Evolutionary conservation across 2,113 vertebrate genomes (phyloP).

Genomic region (Stegastes partitus): DNA sequence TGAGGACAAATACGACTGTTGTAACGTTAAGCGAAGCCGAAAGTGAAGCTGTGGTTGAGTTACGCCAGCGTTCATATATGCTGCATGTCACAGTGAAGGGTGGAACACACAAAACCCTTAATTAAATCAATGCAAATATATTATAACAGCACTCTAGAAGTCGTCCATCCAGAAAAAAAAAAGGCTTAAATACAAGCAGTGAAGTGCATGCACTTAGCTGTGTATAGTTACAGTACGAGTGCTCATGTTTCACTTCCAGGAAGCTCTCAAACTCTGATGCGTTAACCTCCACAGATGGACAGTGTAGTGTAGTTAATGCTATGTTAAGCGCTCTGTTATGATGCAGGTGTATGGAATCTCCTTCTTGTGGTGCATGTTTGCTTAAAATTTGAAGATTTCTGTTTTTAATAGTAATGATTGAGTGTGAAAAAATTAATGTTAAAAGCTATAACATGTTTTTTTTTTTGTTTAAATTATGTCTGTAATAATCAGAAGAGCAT

Average conservation of each 20-base stretch:
- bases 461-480: too few species aligned
- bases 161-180: slow-evolving; percentile 36
- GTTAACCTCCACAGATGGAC: slow-evolving; percentile 61
- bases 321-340: slow-evolving; percentile 32
- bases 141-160: slow-evolving; percentile 36
- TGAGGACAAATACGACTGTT: background rate
- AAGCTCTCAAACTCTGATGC: slow-evolving; percentile 66
- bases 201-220: slow-evolving; percentile 56
- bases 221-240: slow-evolving; percentile 43
- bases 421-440: too few species aligned
- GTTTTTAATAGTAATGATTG: too few species aligned
- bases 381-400: background rate
- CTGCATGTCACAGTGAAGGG: background rate
- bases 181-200: slow-evolving; percentile 40
- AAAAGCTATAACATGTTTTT: too few species aligned
- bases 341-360: background rate
- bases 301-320: slow-evolving; percentile 30
- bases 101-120: slow-evolving; percentile 12
- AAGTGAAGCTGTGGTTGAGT: background rate
- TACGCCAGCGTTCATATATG: background rate
- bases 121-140: slow-evolving; percentile 52
- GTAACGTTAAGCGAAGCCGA: background rate
- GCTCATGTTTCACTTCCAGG: slow-evolving; percentile 69
- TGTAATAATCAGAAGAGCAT: background rate
- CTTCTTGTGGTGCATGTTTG: background rate